Conservation (phyloP, 2,888 invertebrate genomes). For the Scaptomyza cyrtandrae region DNA sequence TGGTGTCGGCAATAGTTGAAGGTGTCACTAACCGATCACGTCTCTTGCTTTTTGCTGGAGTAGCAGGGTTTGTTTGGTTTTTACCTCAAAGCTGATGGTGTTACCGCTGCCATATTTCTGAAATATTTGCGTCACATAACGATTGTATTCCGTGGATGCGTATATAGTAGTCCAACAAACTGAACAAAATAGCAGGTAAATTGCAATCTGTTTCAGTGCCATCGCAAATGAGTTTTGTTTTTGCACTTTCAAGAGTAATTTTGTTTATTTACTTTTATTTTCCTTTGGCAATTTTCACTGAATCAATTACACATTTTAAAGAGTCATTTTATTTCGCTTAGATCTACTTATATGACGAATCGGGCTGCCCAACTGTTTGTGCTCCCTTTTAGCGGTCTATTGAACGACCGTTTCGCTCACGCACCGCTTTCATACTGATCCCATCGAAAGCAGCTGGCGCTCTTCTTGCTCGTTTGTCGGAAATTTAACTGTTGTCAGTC, state of each 20-base stretch:
- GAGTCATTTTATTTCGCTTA: slow-evolving; percentile 48
- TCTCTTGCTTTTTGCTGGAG: neutral
- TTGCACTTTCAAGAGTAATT: slow-evolving; percentile 11
- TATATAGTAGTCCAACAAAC: slow-evolving; percentile 9
- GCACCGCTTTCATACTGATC: slow-evolving; percentile 64
- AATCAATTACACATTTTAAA: slow-evolving; percentile 16
- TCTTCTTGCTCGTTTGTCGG: slow-evolving; percentile 31
- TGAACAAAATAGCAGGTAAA: slow-evolving; percentile 32
- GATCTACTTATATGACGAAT: slow-evolving; percentile 13
- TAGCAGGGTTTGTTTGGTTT: neutral
- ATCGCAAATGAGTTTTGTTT: slow-evolving; percentile 43
- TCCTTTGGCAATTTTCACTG: slow-evolving; percentile 19
- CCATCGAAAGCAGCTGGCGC: slow-evolving; percentile 17
- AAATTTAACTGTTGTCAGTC: slow-evolving; percentile 31
- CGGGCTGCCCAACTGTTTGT: slow-evolving; percentile 10
- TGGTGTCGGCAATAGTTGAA: slow-evolving; percentile 5
- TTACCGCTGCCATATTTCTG: slow-evolving; percentile 84
- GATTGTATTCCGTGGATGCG: slow-evolving; percentile 82
- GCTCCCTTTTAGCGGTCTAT: slow-evolving; percentile 58
- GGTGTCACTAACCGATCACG: slow-evolving; percentile 6
- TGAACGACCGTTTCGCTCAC: slow-evolving; percentile 55
- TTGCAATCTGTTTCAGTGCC: slow-evolving; percentile 33
- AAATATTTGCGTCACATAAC: slow-evolving; percentile 83
- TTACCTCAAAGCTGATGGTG: slow-evolving; percentile 84
- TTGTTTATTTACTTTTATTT: slow-evolving; percentile 1